These are phyloP conservation scores for Tetramorium alpestre DNA, from an alignment of 1,140 invertebrate genomes.

Conservation along the genomic window DNA sequence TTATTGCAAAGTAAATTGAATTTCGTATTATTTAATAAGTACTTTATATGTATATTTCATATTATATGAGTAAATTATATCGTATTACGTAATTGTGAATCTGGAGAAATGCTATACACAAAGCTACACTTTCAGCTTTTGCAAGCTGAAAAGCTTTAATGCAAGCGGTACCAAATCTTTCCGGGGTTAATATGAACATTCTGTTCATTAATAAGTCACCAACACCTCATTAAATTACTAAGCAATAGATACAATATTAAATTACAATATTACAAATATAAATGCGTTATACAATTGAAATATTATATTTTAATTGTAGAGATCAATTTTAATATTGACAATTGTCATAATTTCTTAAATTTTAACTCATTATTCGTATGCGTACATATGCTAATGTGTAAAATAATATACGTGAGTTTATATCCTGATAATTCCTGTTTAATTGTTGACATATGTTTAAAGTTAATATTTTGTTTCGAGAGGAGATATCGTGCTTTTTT, in stretches of 20 bases:
- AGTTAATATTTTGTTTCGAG: not conserved
- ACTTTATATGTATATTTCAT: not conserved
- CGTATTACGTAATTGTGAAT: too few relatives aligned
- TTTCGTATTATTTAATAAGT: not conserved
- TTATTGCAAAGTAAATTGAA: not conserved
- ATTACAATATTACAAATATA: not conserved
- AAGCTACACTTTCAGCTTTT: not conserved
- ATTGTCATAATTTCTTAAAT: not conserved
- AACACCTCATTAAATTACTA: not conserved
- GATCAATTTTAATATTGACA: not conserved
- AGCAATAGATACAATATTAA: not conserved
- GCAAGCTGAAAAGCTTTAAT: not conserved
- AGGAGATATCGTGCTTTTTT: constrained; percentile 29
- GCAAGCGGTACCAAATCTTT: not conserved
- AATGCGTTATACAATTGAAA: not conserved
- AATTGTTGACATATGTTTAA: not conserved
- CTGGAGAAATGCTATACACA: not conserved
- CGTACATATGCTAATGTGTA: too few relatives aligned
- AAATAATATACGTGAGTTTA: not conserved
- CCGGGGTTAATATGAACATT: not conserved
- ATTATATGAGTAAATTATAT: not conserved
- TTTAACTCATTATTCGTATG: not conserved
- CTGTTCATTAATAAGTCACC: not conserved
- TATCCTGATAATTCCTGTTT: not conserved
- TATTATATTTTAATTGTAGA: not conserved